These are phyloP conservation scores for Onychostruthus taczanowskii DNA, from an alignment of 2,113 vertebrate genomes.

Conservation along the genomic window DNA sequence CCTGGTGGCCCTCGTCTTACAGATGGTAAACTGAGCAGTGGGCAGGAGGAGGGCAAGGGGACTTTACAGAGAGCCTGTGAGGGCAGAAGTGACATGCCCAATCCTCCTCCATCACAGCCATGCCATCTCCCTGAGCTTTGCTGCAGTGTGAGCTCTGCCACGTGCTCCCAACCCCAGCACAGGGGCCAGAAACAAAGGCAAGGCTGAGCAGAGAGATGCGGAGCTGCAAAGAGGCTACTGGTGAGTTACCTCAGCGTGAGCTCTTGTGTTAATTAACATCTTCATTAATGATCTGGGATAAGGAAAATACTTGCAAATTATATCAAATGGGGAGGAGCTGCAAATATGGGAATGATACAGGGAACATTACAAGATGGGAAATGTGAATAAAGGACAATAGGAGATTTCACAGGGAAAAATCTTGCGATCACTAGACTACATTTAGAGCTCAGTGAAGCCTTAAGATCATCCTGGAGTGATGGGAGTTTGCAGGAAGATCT, in stretches of 20 bases:
- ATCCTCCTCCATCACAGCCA: fast-evolving
- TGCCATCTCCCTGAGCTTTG: not conserved
- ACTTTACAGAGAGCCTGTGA: not conserved
- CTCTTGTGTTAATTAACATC: not conserved
- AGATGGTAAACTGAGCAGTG: not conserved
- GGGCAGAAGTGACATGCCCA: not conserved
- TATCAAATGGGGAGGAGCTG: not conserved
- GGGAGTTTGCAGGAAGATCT: not conserved
- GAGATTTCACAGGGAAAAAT: not conserved
- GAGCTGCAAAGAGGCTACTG: slow-evolving; percentile 13
- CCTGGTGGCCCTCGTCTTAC: not conserved
- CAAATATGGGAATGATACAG: not conserved
- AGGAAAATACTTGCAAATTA: slow-evolving; percentile 21
- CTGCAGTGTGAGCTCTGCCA: fast-evolving
- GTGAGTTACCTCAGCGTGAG: not conserved
- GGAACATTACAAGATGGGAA: not conserved
- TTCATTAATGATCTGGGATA: not conserved
- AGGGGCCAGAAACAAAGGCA: not conserved
- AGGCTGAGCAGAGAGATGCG: not conserved
- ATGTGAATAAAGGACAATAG: not conserved
- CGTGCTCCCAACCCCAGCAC: fast-evolving
- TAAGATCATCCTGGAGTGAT: not conserved
- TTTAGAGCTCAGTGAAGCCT: not conserved
- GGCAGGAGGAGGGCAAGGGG: not conserved
- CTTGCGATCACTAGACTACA: not conserved